Conservation (phyloP, 1,140 invertebrate genomes). For the Campoletis sonorensis region DNA sequence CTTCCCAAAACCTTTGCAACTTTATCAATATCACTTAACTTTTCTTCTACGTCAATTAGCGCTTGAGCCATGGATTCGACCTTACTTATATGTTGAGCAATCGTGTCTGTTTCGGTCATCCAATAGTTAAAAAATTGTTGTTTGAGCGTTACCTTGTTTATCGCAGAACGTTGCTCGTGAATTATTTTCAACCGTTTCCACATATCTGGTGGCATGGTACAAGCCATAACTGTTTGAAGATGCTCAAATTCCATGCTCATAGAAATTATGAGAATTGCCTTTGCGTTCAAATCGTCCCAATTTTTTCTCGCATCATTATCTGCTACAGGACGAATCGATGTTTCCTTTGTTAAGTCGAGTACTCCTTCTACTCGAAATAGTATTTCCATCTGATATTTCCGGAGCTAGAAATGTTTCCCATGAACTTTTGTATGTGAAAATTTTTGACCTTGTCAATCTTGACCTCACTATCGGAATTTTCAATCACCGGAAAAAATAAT, state of each 20-base stretch:
- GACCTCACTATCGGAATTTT: too few relatives aligned
- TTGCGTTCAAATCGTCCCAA: background rate
- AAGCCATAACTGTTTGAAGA: background rate
- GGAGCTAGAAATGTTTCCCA: background rate
- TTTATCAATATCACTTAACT: background rate
- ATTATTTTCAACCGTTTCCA: background rate
- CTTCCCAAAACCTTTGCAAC: background rate
- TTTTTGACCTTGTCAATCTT: background rate
- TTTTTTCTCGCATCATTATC: background rate
- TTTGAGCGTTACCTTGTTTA: background rate
- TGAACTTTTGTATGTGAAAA: slow-evolving; percentile 13
- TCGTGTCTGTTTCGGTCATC: background rate
- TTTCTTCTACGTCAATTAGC: background rate
- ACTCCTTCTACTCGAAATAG: background rate
- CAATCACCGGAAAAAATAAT: background rate
- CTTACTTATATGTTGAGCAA: slow-evolving; percentile 4
- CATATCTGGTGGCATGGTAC: background rate
- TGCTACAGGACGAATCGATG: too few relatives aligned
- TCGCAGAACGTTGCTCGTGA: background rate
- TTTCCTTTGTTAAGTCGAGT: background rate
- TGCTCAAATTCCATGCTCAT: background rate
- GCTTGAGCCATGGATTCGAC: background rate
- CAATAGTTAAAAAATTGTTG: slow-evolving; percentile 12
- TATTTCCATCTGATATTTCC: slow-evolving; percentile 6
- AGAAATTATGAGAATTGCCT: background rate